Evolutionary conservation across 1,140 invertebrate genomes (phyloP), one percentile per base, ranked within the genome.

Genomic region (Ridgeia piscesae): DNA sequence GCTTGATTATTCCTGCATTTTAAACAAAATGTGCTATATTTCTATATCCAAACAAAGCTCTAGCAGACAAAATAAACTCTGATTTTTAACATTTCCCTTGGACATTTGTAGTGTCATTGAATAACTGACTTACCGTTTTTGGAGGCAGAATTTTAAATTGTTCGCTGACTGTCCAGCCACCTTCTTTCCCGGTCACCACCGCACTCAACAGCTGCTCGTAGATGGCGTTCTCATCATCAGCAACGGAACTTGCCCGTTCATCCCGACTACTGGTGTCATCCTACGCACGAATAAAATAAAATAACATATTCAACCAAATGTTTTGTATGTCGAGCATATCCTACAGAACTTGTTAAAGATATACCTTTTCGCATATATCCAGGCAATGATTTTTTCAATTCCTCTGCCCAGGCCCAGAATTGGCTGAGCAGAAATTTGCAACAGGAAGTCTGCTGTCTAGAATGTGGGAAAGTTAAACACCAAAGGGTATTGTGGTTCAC

Each of bases 111-210:
- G 2, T 77, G 11, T 77, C 58, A 77, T 21, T 77, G 58, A 21
- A 77, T 27, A 21, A 89, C 77, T 34, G 91, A 94, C 94, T 94
- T 94, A 96, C 95, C 88, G 94, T 93, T 95, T 94, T 95, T 0
- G 98, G 98, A 33, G 99, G 99, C 91, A 99, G 96, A 34, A 99
- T 96, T 95, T 98, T 98, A 95, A 99, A 99, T 94, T 97, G 97
- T 34, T 97, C 97, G 95, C 98, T 97, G 33, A 99, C 96, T 31
- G 98, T 96, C 89, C 98, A 98, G 93, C 98, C 98, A 77, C 96
- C 96, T 94, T 98, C 97, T 77, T 97, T 97, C 33, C 98, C 97
- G 33, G 97, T 97, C 97, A 98, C 98, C 17, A 99, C 97, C 91
- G 98, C 97, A 89, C 97, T 97, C 95, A 98, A 98, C 17, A 98